Percentiles rank a stretch among this genome's conserved stretches.
These are phyloP conservation scores for Choloepus hoffmanni DNA, from an alignment of 2,113 vertebrate genomes.

Conservation along the genomic window DNA sequence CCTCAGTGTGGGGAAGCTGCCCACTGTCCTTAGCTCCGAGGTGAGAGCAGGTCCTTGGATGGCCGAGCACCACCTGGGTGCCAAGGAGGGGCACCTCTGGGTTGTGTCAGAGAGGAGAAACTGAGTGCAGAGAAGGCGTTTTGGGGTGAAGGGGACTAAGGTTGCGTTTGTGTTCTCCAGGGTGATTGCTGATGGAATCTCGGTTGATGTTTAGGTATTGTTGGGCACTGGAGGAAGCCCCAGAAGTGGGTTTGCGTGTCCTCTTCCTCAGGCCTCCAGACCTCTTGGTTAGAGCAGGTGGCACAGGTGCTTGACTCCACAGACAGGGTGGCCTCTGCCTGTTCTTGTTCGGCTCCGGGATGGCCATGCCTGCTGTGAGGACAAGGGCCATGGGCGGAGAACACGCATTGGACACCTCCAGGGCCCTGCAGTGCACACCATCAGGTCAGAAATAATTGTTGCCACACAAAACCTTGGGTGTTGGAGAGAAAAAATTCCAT, in stretches of 20 bases:
- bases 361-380: no score
- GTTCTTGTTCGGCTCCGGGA: neutral
- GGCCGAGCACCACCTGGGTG: neutral
- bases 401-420: no score
- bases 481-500: neutral
- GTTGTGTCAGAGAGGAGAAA: neutral
- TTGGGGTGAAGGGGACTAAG: neutral
- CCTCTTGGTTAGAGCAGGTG: neutral
- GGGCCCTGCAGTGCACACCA: no score
- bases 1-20: neutral
- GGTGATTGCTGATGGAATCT: neutral
- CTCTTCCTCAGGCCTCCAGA: neutral
- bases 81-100: neutral
- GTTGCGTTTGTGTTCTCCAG: no score
- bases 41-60: neutral
- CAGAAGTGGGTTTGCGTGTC: neutral
- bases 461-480: neutral
- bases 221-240: neutral
- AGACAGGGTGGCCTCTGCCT: neutral
- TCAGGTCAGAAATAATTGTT: neutral
- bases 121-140: neutral
- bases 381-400: neutral
- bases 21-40: neutral
- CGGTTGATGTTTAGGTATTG: neutral
- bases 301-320: accelerated